Evolutionary conservation across 2,113 vertebrate species (phyloP).

Genomic region (Anolis sagrei): DNA sequence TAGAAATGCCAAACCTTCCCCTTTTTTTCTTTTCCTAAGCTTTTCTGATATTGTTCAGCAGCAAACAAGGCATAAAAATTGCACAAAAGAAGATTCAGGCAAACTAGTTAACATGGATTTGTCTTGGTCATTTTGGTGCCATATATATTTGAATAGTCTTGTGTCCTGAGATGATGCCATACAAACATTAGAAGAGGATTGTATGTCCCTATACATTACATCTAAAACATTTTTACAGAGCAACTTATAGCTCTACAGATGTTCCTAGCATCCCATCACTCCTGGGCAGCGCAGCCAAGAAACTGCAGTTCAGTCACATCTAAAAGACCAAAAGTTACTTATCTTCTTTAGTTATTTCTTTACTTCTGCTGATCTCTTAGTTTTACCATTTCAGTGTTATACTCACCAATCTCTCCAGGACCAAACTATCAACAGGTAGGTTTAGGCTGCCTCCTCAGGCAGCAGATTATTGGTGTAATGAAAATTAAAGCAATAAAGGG

Average conservation of each 20-base stretch:
- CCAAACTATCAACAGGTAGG: not conserved
- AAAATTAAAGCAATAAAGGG: not conserved
- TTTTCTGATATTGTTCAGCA: not conserved
- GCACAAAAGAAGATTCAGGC: not conserved
- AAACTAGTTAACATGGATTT: not conserved
- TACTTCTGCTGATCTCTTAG: not conserved
- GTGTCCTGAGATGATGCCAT: not conserved
- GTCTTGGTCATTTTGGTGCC: not conserved
- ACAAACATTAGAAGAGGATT: not conserved
- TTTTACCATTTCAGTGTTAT: not conserved
- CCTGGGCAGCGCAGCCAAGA: too few species aligned
- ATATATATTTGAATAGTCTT: not conserved
- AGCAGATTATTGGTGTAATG: not conserved
- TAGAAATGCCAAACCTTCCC: slow-evolving; percentile 29
- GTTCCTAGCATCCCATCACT: not conserved
- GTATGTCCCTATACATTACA: not conserved
- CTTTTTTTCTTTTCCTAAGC: slow-evolving; percentile 35
- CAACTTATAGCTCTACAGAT: not conserved
- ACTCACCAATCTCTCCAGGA: not conserved
- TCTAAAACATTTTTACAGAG: not conserved
- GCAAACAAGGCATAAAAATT: not conserved
- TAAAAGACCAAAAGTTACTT: not conserved
- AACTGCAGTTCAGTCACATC: not conserved
- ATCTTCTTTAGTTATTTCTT: not conserved
- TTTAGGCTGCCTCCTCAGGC: not conserved